Percentiles rank a stretch among this genome's conserved stretches.
Conservation (phyloP, 2,113 vertebrate species). For the Spea bombifrons region DNA sequence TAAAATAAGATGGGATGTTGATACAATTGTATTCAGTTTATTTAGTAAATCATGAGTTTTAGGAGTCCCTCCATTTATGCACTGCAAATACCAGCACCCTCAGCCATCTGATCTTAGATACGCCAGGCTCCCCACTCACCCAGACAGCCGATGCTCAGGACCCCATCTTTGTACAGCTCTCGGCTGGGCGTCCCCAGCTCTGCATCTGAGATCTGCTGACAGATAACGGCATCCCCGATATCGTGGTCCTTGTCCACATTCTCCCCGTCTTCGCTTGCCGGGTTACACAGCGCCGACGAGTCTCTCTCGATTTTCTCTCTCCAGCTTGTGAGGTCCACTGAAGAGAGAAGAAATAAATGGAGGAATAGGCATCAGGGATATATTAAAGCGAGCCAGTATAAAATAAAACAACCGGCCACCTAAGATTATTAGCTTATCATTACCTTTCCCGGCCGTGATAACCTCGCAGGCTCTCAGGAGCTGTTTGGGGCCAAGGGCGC, state of each 20-base stretch:
- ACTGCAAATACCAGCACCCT: too few relatives aligned
- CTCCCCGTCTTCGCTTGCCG: constrained; percentile 53
- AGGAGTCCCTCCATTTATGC: not conserved
- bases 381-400: not conserved
- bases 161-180: constrained; percentile 84
- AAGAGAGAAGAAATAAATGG: not conserved
- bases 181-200: constrained; percentile 65
- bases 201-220: constrained; percentile 77
- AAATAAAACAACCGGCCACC: too few relatives aligned
- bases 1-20: not conserved
- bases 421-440: too few relatives aligned
- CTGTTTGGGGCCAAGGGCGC: constrained; percentile 77
- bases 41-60: not conserved
- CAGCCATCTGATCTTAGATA: too few relatives aligned
- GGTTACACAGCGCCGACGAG: constrained; percentile 45
- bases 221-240: constrained; percentile 63
- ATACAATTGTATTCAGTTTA: too few relatives aligned
- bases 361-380: not conserved
- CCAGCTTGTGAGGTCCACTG: constrained; percentile 88
- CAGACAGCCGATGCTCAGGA: constrained; percentile 85
- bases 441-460: constrained; percentile 81
- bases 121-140: constrained; percentile 58
- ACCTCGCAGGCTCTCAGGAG: constrained; percentile 80
- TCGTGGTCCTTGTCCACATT: constrained; percentile 71
- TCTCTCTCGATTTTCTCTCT: constrained; percentile 84